Evolutionary conservation across 1,140 invertebrate genomes (phyloP).

Genomic region (Drosophila ironensis): DNA sequence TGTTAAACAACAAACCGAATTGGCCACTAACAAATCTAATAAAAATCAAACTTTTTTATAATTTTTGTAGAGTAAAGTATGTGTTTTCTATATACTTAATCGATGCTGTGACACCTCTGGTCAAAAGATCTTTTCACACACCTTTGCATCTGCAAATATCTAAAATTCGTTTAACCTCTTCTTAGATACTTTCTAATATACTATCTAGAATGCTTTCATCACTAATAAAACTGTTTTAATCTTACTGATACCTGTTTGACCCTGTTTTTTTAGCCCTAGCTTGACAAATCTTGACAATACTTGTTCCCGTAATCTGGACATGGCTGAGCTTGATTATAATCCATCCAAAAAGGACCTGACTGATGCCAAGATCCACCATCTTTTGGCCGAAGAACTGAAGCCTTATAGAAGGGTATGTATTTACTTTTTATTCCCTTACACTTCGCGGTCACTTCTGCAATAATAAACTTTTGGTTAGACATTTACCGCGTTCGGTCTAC

Average conservation of each 20-base stretch:
- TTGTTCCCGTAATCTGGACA: slow-evolving; percentile 92
- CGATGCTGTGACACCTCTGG: slow-evolving; percentile 7
- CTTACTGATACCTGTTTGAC: slow-evolving; percentile 6
- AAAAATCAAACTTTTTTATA: background rate
- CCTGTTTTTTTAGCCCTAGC: slow-evolving; percentile 85
- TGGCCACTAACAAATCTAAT: slow-evolving; percentile 11
- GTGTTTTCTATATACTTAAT: background rate
- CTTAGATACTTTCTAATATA: background rate
- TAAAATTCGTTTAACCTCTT: slow-evolving; percentile 68
- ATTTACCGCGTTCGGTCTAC: slow-evolving; percentile 28
- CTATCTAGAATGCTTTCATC: background rate
- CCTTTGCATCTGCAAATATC: slow-evolving; percentile 38
- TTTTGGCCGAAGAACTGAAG: slow-evolving; percentile 94
- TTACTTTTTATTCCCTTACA: background rate
- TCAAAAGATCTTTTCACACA: slow-evolving; percentile 1
- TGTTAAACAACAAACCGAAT: background rate
- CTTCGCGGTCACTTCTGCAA: slow-evolving; percentile 21
- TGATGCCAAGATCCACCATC: slow-evolving; percentile 95
- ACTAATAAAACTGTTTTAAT: background rate
- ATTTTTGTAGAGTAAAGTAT: background rate
- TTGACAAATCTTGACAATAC: slow-evolving; percentile 90
- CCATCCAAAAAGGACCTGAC: slow-evolving; percentile 94
- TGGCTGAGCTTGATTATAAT: slow-evolving; percentile 96
- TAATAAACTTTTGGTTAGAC: slow-evolving; percentile 51
- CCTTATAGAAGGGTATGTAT: slow-evolving; percentile 92